Evolutionary conservation across 2,888 invertebrate species (phyloP), one percentile per base, ranked within the genome.

Genomic region (Litoditis marina): DNA sequence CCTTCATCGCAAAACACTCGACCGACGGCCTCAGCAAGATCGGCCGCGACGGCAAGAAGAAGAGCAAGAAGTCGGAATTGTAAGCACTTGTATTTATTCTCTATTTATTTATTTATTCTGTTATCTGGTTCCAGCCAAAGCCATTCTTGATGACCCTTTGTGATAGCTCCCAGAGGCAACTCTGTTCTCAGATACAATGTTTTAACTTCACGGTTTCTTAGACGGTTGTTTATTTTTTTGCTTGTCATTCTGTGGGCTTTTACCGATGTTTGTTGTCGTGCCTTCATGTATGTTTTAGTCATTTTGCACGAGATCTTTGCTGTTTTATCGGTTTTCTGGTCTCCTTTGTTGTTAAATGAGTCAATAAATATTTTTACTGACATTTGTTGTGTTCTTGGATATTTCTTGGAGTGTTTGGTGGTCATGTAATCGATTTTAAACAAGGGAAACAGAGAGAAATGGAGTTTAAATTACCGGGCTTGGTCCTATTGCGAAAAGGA

Each of bases 1-100:
- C 92, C 83, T 98, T 92, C 86, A 90, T 98, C 77, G 89, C 96
- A 52, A 90, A 92, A 84, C 91, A 95, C 75, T 88, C 96, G 16
- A 91, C 92, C 56, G 87, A 88, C 71, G 92, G 92, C 83, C 88
- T 99, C 79, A 91, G 89, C 76, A 90, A 90, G 68, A 94, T 87
- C 84, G 91, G 91, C 86, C 89, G 93, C 72, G 90, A 89, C 82
- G 96, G 96, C 79, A 87, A 87, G 83, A 84, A 86, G 46, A 86
- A 85, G 77, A 52, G 47, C 49, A 76, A 76, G 76, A 88, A 89
- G 84, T 67, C 75, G 46, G 80, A 81, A 58, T 63, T 80, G 60
- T 81, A 77, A 79, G 50, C 31, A 31, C 25, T 25, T 34, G 16
- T 39, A 16, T 51, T 32, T 30, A 25, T 49, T 50, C 39, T 31